phyloP scores from a whole-genome alignment of 2,888 invertebrate species.

The Yponomeuta plumbellus region DNA sequence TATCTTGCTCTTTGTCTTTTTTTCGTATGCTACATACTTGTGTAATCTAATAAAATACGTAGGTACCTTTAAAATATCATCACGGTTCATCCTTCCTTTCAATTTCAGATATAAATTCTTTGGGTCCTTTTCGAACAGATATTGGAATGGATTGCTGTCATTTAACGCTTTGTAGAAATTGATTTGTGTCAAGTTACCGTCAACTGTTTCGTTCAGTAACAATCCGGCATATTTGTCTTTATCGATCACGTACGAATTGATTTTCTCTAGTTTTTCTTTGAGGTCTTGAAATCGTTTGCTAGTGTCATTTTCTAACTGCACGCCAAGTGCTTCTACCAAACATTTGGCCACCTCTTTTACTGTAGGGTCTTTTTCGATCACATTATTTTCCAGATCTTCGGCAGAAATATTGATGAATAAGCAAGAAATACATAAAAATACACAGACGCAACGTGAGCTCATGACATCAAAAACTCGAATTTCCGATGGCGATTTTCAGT shows the following conservation, averaged over 20 bases:
- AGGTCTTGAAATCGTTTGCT: conserved; percentile 42
- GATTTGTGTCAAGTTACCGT: conserved; percentile 44
- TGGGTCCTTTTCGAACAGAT: conserved; percentile 34
- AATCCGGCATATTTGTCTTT: conserved; percentile 37
- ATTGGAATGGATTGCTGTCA: conserved; percentile 45
- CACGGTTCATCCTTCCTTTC: conserved; percentile 60
- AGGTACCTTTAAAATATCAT: conserved; percentile 37
- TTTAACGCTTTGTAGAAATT: conserved; percentile 50
- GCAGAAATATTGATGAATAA: not conserved
- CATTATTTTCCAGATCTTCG: not conserved
- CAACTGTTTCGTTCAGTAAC: conserved; percentile 39
- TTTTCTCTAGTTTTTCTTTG: conserved; percentile 42
- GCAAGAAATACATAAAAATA: not conserved
- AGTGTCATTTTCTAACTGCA: conserved; percentile 18
- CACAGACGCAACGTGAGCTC: not conserved
- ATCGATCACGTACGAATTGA: conserved; percentile 44
- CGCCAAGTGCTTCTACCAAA: conserved; percentile 30
- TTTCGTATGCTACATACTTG: no score
- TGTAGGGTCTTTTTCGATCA: conserved; percentile 16
- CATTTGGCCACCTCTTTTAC: conserved; percentile 33
- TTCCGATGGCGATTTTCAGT: conserved; percentile 17
- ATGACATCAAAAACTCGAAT: conserved; percentile 18
- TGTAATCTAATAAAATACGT: not conserved
- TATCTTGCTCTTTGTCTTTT: no score
- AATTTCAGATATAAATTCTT: conserved; percentile 53